Percentiles rank a stretch among this genome's conserved stretches.
These are phyloP conservation scores for Herminia tarsipennalis DNA, from an alignment of 2,888 invertebrate species.

Conservation along the genomic window DNA sequence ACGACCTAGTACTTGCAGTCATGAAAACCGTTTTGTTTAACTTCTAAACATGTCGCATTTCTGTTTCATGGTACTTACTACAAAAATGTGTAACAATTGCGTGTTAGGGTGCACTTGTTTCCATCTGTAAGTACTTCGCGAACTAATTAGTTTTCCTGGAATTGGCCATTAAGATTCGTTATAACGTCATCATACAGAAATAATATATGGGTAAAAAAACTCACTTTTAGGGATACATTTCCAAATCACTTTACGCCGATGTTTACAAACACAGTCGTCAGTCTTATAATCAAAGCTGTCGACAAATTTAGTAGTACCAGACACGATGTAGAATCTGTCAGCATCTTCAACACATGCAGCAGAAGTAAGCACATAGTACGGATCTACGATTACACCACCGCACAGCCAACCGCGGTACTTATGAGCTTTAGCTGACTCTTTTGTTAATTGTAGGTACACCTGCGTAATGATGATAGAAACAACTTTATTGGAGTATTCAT, in stretches of 20 bases:
- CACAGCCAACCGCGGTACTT: slow-evolving; percentile 80
- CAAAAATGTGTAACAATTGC: no score
- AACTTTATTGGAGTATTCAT: no score
- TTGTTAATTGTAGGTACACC: slow-evolving; percentile 78
- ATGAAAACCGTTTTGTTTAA: no score
- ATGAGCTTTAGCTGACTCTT: slow-evolving; percentile 77
- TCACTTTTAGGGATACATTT: slow-evolving; percentile 81
- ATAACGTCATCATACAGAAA: no score
- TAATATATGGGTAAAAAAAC: no score
- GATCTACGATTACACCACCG: slow-evolving; percentile 74
- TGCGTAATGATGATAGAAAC: slow-evolving; percentile 22
- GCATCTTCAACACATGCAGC: slow-evolving; percentile 81
- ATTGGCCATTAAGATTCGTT: no score
- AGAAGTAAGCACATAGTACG: slow-evolving; percentile 72
- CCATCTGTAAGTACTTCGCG: no score
- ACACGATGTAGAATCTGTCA: slow-evolving; percentile 76
- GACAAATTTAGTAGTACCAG: slow-evolving; percentile 73
- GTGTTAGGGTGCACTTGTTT: no score
- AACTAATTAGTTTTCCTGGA: no score
- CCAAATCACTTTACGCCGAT: slow-evolving; percentile 75
- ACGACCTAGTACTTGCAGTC: no score
- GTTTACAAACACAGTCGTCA: slow-evolving; percentile 72
- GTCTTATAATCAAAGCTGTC: slow-evolving; percentile 75
- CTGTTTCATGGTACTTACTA: no score
- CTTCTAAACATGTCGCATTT: no score